Conservation (phyloP, 2,113 vertebrate species). For the Sceloporus tristichus region DNA sequence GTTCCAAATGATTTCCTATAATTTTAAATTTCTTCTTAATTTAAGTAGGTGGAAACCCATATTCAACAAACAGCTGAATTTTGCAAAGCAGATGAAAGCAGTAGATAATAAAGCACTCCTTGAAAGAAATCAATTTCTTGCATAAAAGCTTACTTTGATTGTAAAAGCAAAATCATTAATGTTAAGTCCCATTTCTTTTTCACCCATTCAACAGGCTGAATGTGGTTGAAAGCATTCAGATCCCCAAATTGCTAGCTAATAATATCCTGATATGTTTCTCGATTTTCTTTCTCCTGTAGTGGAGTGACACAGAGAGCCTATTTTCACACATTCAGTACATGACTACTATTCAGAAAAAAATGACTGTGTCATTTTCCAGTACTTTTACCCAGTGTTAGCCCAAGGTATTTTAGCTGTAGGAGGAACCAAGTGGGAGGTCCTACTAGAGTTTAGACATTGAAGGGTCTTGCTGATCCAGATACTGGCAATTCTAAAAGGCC, state of each 20-base stretch:
- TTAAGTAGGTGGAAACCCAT: background rate
- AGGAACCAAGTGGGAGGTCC: no score
- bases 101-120: constrained; percentile 12
- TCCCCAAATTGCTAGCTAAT: background rate
- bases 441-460: no score
- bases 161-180: constrained; percentile 27
- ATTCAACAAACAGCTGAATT: constrained; percentile 8
- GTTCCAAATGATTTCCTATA: constrained; percentile 4
- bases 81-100: constrained; percentile 14
- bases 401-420: background rate
- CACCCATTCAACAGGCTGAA: background rate
- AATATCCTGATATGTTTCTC: background rate
- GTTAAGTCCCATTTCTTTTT: constrained; percentile 3
- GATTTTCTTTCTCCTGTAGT: background rate
- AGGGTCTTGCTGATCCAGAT: no score
- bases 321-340: background rate
- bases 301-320: background rate
- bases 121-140: constrained; percentile 8
- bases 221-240: background rate
- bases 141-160: constrained; percentile 20
- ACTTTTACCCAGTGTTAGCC: background rate
- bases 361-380: background rate
- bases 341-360: background rate
- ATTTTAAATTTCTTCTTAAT: constrained; percentile 29
- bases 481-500: no score